These are phyloP conservation scores for Melanotus villosus DNA, from an alignment of 2,888 invertebrate genomes.

Conservation along the genomic window DNA sequence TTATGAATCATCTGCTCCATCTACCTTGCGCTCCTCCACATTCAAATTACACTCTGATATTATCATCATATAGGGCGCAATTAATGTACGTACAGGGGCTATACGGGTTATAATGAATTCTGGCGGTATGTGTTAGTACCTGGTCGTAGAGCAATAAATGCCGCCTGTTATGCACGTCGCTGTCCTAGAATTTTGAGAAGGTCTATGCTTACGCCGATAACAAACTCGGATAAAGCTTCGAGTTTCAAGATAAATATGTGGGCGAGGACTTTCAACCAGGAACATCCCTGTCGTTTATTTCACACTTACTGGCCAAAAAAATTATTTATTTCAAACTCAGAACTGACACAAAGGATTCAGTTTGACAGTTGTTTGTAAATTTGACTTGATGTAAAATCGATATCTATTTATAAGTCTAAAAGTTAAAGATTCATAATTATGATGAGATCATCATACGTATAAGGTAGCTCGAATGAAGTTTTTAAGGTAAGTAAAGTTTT, in stretches of 20 bases:
- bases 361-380: too few relatives aligned
- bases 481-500: too few relatives aligned
- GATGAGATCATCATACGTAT: too few relatives aligned
- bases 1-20: conserved; percentile 51
- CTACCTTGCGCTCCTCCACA: conserved; percentile 37
- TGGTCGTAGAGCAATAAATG: conserved; percentile 24
- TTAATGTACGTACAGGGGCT: conserved; percentile 25
- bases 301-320: background rate
- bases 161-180: conserved; percentile 28
- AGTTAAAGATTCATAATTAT: too few relatives aligned
- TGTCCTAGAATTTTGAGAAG: conserved; percentile 29
- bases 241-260: conserved; percentile 17
- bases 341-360: too few relatives aligned
- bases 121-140: conserved; percentile 22
- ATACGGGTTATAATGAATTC: conserved; percentile 42
- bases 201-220: conserved; percentile 11
- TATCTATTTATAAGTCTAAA: too few relatives aligned
- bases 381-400: too few relatives aligned
- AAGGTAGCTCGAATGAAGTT: too few relatives aligned
- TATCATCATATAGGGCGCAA: conserved; percentile 36
- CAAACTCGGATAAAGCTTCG: conserved; percentile 8
- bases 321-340: conserved; percentile 4
- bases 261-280: conserved; percentile 1
- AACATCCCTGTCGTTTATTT: conserved; percentile 10
- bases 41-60: conserved; percentile 33